phyloP scores from a whole-genome alignment of 2,888 invertebrate species.

The Noctua janthe region DNA sequence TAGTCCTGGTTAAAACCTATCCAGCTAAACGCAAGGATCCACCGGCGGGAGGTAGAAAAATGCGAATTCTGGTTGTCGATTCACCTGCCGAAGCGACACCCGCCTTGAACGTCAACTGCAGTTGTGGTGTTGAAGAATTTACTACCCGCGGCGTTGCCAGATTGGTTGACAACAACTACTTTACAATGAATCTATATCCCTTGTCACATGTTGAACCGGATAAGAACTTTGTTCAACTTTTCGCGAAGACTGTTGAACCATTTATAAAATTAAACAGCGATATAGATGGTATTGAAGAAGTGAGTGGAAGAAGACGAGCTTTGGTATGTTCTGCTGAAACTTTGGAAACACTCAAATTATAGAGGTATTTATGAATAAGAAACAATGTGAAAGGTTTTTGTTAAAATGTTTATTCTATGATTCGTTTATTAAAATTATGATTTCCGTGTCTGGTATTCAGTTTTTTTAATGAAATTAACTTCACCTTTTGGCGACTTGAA shows the following conservation, averaged over 20 bases:
- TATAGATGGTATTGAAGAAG: slow-evolving; percentile 15
- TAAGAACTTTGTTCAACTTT: not conserved
- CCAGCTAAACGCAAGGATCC: not conserved
- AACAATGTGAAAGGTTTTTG: not conserved
- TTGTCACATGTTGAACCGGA: not conserved
- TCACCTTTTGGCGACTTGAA: not conserved
- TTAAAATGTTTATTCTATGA: not conserved
- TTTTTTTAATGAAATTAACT: not conserved
- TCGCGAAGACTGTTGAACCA: slow-evolving; percentile 4
- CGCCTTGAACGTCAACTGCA: slow-evolving; percentile 7
- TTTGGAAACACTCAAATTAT: not conserved
- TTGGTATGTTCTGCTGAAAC: slow-evolving; percentile 1
- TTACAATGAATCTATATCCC: not conserved
- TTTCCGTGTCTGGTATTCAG: no score
- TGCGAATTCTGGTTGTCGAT: slow-evolving; percentile 4
- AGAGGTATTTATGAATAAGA: not conserved
- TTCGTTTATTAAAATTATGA: not conserved
- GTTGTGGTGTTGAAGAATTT: slow-evolving; percentile 3
- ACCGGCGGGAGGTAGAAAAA: not conserved
- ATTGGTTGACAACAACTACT: slow-evolving; percentile 1
- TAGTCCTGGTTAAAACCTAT: not conserved
- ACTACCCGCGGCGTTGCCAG: not conserved
- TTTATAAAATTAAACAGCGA: not conserved
- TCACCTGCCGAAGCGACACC: not conserved
- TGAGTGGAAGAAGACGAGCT: not conserved